Evolutionary conservation across 2,888 invertebrate species (phyloP).

Genomic region (Xestoiulus laeticollis): DNA sequence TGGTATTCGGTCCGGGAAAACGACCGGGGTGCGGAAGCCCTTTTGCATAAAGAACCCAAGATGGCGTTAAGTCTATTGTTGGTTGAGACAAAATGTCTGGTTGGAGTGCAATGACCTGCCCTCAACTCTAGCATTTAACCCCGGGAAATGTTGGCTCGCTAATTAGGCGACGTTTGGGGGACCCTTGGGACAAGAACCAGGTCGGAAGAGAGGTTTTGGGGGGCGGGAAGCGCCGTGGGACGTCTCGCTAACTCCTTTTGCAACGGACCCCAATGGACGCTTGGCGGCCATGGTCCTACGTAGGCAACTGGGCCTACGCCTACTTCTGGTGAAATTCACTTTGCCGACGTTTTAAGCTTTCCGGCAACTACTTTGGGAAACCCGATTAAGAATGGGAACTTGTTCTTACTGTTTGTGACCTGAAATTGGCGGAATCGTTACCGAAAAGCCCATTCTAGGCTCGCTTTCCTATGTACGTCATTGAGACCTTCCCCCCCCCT

Average conservation of each 20-base stretch:
- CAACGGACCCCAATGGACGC: conserved; percentile 44
- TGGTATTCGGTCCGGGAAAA: not conserved
- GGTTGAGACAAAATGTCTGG: conserved; percentile 47
- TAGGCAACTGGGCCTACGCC: conserved; percentile 49
- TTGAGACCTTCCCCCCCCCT: conserved; percentile 49
- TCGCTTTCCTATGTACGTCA: conserved; percentile 45
- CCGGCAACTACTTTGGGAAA: not conserved
- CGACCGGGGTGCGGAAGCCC: conserved; percentile 36
- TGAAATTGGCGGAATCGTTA: not conserved
- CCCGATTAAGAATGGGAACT: not conserved
- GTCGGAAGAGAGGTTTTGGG: not conserved
- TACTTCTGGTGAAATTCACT: conserved; percentile 42
- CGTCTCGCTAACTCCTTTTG: conserved; percentile 28
- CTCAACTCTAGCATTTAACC: conserved; percentile 37
- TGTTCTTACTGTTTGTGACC: not conserved
- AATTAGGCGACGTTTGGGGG: not conserved
- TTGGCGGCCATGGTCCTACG: conserved; percentile 48
- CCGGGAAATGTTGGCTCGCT: not conserved
- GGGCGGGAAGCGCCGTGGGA: conserved; percentile 14
- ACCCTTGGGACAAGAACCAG: not conserved
- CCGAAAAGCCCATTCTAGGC: conserved; percentile 11
- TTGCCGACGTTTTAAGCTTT: not conserved
- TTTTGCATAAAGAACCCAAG: conserved; percentile 52
- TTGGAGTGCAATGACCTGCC: conserved; percentile 52
- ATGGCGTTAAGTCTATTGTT: conserved; percentile 53